Conservation (phyloP, 2,888 invertebrate species). For the Buathra laborator region DNA sequence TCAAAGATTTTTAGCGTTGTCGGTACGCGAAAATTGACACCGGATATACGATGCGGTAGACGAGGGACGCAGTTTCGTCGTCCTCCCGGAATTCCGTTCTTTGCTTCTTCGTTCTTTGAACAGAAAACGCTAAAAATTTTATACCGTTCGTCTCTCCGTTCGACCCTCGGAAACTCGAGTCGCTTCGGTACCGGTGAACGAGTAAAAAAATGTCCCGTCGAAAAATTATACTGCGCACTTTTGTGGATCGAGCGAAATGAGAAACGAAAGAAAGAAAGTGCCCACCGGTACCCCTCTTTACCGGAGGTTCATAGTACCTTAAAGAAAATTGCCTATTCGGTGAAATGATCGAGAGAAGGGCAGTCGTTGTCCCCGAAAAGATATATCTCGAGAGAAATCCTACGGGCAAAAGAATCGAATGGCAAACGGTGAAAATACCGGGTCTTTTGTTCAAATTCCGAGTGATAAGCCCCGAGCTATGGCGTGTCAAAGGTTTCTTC, state of each 20-base stretch:
- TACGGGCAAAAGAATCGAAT: too few relatives aligned
- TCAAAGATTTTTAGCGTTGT: conserved; percentile 44
- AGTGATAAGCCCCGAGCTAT: too few relatives aligned
- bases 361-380: not conserved
- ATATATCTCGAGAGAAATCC: not conserved
- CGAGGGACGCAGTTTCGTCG: not conserved
- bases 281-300: too few relatives aligned
- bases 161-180: not conserved
- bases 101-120: not conserved
- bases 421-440: too few relatives aligned
- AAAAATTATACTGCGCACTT: not conserved
- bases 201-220: not conserved
- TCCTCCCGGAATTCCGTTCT: not conserved
- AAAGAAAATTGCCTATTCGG: too few relatives aligned
- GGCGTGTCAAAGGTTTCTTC: too few relatives aligned
- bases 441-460: too few relatives aligned
- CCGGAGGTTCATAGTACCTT: too few relatives aligned
- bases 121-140: conserved; percentile 1
- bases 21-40: conserved; percentile 64
- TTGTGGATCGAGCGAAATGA: not conserved
- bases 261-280: not conserved
- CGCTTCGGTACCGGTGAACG: not conserved
- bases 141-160: not conserved
- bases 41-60: conserved; percentile 54
- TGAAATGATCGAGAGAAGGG: too few relatives aligned